These are phyloP conservation scores for Oscheius sp. DNA, from an alignment of 2,888 invertebrate genomes.

Conservation along the genomic window DNA sequence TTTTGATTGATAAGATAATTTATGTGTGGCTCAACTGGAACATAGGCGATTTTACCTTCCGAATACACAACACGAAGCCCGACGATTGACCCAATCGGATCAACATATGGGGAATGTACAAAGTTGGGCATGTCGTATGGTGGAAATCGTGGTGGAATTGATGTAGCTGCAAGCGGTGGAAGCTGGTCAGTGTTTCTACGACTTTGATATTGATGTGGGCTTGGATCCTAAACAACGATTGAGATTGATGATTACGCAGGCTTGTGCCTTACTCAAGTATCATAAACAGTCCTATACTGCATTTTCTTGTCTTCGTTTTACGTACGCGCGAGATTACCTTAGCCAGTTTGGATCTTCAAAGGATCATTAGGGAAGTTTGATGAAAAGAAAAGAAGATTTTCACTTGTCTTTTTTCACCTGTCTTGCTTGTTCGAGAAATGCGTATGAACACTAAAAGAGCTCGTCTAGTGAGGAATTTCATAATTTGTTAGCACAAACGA, in stretches of 20 bases:
- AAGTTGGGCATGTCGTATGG: constrained; percentile 21
- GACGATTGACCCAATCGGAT: constrained; percentile 52
- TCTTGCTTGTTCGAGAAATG: no score
- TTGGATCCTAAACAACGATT: constrained; percentile 17
- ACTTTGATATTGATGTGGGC: constrained; percentile 14
- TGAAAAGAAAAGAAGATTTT: no score
- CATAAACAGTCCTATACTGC: background rate
- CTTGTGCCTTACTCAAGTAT: background rate
- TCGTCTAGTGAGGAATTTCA: no score
- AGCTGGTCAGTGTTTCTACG: background rate
- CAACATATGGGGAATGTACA: constrained; percentile 47
- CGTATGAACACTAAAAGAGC: no score
- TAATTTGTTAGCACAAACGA: no score
- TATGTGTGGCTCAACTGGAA: constrained; percentile 56
- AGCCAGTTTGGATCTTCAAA: constrained; percentile 4
- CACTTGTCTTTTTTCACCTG: no score
- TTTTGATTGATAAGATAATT: constrained; percentile 56
- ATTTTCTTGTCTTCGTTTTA: background rate
- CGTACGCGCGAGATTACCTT: background rate
- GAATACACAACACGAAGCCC: constrained; percentile 47
- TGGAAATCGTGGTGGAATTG: no score
- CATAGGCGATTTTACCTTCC: constrained; percentile 48
- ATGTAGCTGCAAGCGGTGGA: background rate
- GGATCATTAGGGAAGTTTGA: background rate
- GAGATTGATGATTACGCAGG: no score